A percentile compares a stretch with the other conserved stretches of the same genome.
Evolutionary conservation across 2,113 vertebrate species (phyloP).

Genomic region (Peromyscus californicus): DNA sequence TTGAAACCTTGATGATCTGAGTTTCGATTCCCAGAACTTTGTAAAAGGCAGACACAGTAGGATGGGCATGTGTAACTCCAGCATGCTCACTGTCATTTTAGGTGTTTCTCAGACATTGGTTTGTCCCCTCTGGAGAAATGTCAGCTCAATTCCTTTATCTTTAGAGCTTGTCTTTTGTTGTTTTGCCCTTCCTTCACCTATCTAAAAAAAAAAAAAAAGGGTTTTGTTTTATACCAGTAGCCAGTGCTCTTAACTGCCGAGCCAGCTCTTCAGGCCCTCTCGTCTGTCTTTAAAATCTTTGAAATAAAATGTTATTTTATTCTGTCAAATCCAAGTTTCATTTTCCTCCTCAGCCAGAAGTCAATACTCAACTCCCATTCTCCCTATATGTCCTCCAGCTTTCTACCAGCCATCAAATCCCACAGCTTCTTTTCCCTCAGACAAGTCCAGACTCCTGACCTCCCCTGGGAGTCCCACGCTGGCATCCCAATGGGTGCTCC

Average conservation of each 20-base stretch:
- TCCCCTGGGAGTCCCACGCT: not conserved
- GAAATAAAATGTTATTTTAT: not conserved
- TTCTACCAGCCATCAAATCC: not conserved
- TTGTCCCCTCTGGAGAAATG: not conserved
- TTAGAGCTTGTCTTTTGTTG: not conserved
- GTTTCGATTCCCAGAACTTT: not conserved
- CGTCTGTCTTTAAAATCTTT: not conserved
- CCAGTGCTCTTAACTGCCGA: not conserved
- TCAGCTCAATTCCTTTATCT: not conserved
- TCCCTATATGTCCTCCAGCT: not conserved
- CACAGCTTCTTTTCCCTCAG: not conserved
- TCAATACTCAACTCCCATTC: not conserved
- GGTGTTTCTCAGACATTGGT: not conserved
- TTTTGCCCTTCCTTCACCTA: not conserved
- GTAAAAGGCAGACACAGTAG: not conserved
- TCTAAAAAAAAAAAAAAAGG: not conserved
- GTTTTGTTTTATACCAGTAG: not conserved
- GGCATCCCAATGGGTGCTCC: not conserved
- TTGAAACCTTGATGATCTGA: not conserved
- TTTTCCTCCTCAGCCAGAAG: not conserved
- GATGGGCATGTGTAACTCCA: not conserved
- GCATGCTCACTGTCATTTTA: not conserved
- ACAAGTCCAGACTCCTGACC: not conserved
- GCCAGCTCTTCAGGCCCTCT: not conserved
- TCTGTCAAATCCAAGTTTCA: slow-evolving; percentile 1